Conservation (phyloP, 2,888 invertebrate genomes). For the Tanypteryx hageni region DNA sequence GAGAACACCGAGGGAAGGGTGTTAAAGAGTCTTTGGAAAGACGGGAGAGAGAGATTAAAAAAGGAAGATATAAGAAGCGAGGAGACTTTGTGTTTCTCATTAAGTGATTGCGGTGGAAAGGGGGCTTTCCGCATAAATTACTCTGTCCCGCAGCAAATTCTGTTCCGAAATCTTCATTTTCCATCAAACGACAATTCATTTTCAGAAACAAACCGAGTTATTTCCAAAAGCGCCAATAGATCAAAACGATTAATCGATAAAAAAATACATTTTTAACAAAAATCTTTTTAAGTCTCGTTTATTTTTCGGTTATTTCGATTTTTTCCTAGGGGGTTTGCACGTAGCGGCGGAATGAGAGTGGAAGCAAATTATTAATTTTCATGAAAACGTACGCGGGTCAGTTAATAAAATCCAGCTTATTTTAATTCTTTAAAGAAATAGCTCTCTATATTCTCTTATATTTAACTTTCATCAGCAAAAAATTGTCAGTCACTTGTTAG, state of each 20-base stretch:
- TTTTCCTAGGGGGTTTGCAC: too few relatives aligned
- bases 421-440: too few relatives aligned
- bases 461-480: too few relatives aligned
- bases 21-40: not conserved
- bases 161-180: slow-evolving; percentile 39
- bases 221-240: not conserved
- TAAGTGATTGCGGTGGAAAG: slow-evolving; percentile 55
- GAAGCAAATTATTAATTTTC: too few relatives aligned
- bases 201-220: not conserved
- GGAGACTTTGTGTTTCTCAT: slow-evolving; percentile 62
- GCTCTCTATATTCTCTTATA: too few relatives aligned
- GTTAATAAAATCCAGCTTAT: too few relatives aligned
- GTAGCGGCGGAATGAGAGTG: too few relatives aligned
- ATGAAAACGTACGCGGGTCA: too few relatives aligned
- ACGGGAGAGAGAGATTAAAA: not conserved
- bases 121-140: slow-evolving; percentile 52
- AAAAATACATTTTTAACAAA: too few relatives aligned
- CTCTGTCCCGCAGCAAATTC: slow-evolving; percentile 42
- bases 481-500: too few relatives aligned
- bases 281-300: too few relatives aligned
- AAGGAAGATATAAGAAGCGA: not conserved
- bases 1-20: not conserved
- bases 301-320: too few relatives aligned
- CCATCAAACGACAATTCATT: slow-evolving; percentile 34
- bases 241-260: not conserved